Conservation (phyloP, 2,888 invertebrate genomes). For the Byasa hedistus region DNA sequence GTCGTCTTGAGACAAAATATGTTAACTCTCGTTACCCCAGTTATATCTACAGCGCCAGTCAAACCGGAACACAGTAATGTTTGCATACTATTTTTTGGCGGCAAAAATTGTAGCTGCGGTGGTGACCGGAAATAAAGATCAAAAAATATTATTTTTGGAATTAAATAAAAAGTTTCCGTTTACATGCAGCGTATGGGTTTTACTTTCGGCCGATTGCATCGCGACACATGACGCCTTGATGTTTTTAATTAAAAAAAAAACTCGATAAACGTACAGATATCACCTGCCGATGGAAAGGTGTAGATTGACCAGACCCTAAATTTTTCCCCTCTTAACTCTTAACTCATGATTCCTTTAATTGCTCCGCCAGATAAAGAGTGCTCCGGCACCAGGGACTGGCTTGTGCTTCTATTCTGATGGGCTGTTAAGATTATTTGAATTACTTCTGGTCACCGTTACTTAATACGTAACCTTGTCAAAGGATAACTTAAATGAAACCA, state of each 20-base stretch:
- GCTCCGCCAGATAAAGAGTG: conserved; percentile 38
- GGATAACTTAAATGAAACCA: conserved; percentile 14
- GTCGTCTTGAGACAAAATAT: too few species aligned
- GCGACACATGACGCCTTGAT: conserved; percentile 66
- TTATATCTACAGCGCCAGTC: too few species aligned
- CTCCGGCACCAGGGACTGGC: conserved; percentile 18
- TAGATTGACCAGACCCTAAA: conserved; percentile 69
- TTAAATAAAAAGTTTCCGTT: conserved; percentile 26
- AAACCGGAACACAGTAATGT: too few species aligned
- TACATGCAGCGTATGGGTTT: conserved; percentile 25
- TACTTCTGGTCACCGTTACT: conserved; percentile 28
- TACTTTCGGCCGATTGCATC: conserved; percentile 53
- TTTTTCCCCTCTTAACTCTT: conserved; percentile 42
- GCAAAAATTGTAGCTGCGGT: too few species aligned
- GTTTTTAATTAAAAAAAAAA: conserved; percentile 60
- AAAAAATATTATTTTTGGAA: too few species aligned
- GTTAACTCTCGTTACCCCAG: too few species aligned
- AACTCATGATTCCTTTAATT: conserved; percentile 47
- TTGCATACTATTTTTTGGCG: too few species aligned
- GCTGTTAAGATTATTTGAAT: conserved; percentile 43
- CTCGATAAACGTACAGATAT: conserved; percentile 52
- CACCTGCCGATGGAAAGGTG: conserved; percentile 76
- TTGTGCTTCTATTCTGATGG: conserved; percentile 34
- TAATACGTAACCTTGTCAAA: conserved; percentile 30
- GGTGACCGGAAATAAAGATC: too few species aligned